Base-by-base conservation (phyloP, 2,797 vertebrate genomes). In the Leuciscus waleckii region DNA sequence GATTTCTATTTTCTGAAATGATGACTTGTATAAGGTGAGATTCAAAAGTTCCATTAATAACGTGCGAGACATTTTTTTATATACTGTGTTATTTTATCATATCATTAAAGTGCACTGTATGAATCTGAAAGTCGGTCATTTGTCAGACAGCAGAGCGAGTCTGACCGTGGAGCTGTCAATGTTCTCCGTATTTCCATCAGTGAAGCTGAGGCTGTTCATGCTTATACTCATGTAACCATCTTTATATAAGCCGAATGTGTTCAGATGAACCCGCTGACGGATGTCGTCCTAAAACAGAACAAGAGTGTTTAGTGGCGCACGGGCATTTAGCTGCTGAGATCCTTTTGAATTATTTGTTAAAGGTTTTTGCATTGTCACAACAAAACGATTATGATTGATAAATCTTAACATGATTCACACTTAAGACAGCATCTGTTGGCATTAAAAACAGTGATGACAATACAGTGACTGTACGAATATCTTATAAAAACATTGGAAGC, bases 181-280 rank as follows among this genome's bases (percentile, higher is more conserved):
- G 3, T 39, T 35, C 61, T 63, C 29, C 29, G 65, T 63, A 19
- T 76, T 51, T 0, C 46, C 85, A 3, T 91, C 89, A 1, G 88
- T 90, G 85, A 97, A 16, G 0, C 94, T 94, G 21, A 97, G 94
- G 82, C 67, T 93, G 78, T 91, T 94, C 89, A 97, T 94, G 0
- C 77, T 94, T 63, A 97, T 96, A 23, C 4, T 89, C 96, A 97
- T 96, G 92, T 91, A 96, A 11, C 96, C 96, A 5, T 95, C 67
- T 90, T 94, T 96, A 93, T 96, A 97, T 93, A 97, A 97, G 2
- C 96, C 96, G 80, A 97, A 97, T 0, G 96, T 96, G 88, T 97
- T 97, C 74, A 97, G 94, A 81, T 96, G 96, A 61, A 97, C 96
- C 71, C 95, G 96, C 81, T 96, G 95, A 77, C 96, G 94, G 85